Conservation (phyloP, 1,140 invertebrate species). For the Pygmarrhopalites habei region DNA sequence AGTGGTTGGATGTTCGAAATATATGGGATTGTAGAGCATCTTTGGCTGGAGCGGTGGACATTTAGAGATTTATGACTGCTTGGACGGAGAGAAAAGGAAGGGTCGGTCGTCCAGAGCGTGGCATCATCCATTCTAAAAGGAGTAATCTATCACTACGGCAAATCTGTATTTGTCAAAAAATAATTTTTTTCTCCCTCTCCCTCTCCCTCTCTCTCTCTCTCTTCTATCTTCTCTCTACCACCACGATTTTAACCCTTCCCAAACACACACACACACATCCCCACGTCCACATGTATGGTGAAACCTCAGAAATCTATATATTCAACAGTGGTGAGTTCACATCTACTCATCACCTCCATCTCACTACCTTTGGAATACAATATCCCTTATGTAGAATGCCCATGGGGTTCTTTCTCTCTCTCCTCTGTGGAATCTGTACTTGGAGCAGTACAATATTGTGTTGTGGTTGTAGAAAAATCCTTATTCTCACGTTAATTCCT, state of each 20-base stretch:
- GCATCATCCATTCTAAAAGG: conserved; percentile 38
- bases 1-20: background rate
- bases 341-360: too few relatives aligned
- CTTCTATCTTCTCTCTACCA: background rate
- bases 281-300: background rate
- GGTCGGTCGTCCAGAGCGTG: conserved; percentile 32
- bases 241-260: background rate
- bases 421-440: too few relatives aligned
- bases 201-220: background rate
- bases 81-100: conserved; percentile 21
- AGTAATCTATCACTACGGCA: conserved; percentile 39
- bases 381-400: too few relatives aligned
- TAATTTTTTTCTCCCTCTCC: conserved; percentile 21
- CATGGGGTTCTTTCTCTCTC: too few relatives aligned
- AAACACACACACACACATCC: background rate
- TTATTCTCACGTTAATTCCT: too few relatives aligned
- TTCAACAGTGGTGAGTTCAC: too few relatives aligned
- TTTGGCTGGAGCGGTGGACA: conserved; percentile 32
- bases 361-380: too few relatives aligned
- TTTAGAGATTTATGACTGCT: conserved; percentile 35
- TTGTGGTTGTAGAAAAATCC: too few relatives aligned
- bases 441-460: too few relatives aligned
- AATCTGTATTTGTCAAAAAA: conserved; percentile 39
- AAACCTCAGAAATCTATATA: too few relatives aligned
- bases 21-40: conserved; percentile 20